Evolutionary conservation across 2,888 invertebrate species (phyloP), one percentile per base, ranked within the genome.

Genomic region (Mythimna loreyi): DNA sequence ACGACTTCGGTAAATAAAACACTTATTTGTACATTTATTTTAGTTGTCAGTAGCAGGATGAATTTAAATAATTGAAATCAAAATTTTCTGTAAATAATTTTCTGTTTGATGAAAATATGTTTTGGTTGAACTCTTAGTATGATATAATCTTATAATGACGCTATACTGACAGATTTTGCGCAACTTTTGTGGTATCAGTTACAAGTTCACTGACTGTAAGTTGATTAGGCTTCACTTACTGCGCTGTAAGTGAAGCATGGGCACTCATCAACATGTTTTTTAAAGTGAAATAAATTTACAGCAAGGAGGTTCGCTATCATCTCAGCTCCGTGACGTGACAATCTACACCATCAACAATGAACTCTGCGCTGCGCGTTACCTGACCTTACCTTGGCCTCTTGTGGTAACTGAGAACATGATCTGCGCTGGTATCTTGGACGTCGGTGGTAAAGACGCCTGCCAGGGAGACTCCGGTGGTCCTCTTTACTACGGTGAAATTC

Each of bases 391-490:
- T 1, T 52, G 0, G 3, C 70, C 80, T 7, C 23, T 1, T 1
- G 7, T 47, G 5, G 84, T 91, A 19, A 92, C 92, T 3, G 73
- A 85, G 13, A 91, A 91, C 76, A 93, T 94, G 93, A 88, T 94
- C 75, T 94, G 94, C 74, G 91, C 92, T 64, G 92, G 93, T 56
- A 23, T 89, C 3, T 71, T 89, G 5, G 87, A 87, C 56, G 67
- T 86, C 0, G 92, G 91, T 4, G 92, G 91, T 4, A 72, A 65
- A 9, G 92, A 90, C 65, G 90, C 91, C 3, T 93, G 93, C 75
- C 90, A 93, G 86, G 96, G 94, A 59, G 96, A 96, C 86, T 93
- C 94, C 56, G 96, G 96, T 3, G 96, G 96, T 43, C 96, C 96
- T 30, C 82, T 96, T 67, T 93, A 92, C 82, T 91, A 80, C 76